Conservation (phyloP, 2,797 vertebrate genomes). For the Sciurus carolinensis region DNA sequence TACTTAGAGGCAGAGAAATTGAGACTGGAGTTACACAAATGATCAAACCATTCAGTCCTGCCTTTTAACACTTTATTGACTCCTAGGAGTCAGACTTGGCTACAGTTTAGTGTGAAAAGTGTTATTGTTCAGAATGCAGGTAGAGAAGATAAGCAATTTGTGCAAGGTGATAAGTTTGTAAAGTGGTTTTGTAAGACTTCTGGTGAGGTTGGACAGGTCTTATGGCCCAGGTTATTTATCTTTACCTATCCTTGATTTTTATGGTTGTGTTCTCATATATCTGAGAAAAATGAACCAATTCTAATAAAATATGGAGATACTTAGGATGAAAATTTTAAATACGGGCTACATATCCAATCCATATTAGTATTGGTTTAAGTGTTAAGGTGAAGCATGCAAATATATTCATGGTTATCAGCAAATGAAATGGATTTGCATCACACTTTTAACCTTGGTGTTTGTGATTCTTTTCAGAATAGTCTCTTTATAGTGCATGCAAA, state of each 20-base stretch:
- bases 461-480: slow-evolving; percentile 57
- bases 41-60: slow-evolving; percentile 16
- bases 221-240: neutral
- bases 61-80: slow-evolving; percentile 53
- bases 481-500: slow-evolving; percentile 36
- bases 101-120: neutral
- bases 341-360: slow-evolving; percentile 75
- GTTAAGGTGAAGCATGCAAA: slow-evolving; percentile 84
- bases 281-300: neutral
- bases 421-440: slow-evolving; percentile 80
- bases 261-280: neutral
- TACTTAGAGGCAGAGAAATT: slow-evolving; percentile 66
- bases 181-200: neutral
- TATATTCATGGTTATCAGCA: slow-evolving; percentile 74
- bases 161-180: neutral
- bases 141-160: neutral
- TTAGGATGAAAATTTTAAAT: slow-evolving; percentile 81
- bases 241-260: slow-evolving; percentile 18
- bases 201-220: fast-evolving
- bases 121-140: neutral
- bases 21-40: slow-evolving; percentile 71
- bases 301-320: slow-evolving; percentile 50
- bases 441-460: slow-evolving; percentile 83
- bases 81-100: neutral
- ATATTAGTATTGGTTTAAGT: slow-evolving; percentile 80